Base-by-base conservation (phyloP, 2,888 invertebrate species). In the Andrena flavipes region DNA sequence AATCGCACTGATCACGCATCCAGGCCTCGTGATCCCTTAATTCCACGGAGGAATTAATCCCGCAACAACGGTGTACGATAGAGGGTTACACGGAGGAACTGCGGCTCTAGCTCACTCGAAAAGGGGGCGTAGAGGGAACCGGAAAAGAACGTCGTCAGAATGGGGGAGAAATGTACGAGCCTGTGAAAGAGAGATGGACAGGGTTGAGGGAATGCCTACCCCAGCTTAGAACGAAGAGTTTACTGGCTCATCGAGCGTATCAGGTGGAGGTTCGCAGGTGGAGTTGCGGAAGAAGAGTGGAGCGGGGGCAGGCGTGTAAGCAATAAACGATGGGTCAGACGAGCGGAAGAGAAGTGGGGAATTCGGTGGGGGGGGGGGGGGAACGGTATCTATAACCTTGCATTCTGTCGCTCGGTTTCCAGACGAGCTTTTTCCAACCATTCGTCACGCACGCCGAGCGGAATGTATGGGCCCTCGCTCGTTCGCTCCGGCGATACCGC, bases 341-440 rank as follows among this genome's bases (percentile, higher is more conserved):
- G 65, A 26, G n/a, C 54, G 42, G 56, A 10, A 23, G 56, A 10
- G 56, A 56, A 60, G 56, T 6, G 30, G 42, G 76, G 70, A 86
- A 83, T 85, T 80, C 80, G 69, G 20, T 35, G 69, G 67, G 76
- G 72, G 74, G n/a, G n/a, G n/a, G n/a, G n/a, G n/a, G n/a, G n/a
- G n/a, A n/a, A 82, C 62, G 77, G 77, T 56, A 84, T 80, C 87
- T 80, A 84, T 87, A 87, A 87, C 84, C 87, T 87, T 79, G 78
- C 78, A 80, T 82, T 74, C 87, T 87, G 87, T 84, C 87, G 75
- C 82, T 84, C 78, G 82, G 82, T 59, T 84, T 75, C 80, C 80
- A 75, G 69, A 23, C 64, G 69, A 62, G 87, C 62, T 76, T 75
- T 80, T 76, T 65, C 76, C 67, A 78, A 48, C 82, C 87, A 87